Evolutionary conservation across 2,797 vertebrate species (phyloP).

Genomic region (Corythornis leucogaster): DNA sequence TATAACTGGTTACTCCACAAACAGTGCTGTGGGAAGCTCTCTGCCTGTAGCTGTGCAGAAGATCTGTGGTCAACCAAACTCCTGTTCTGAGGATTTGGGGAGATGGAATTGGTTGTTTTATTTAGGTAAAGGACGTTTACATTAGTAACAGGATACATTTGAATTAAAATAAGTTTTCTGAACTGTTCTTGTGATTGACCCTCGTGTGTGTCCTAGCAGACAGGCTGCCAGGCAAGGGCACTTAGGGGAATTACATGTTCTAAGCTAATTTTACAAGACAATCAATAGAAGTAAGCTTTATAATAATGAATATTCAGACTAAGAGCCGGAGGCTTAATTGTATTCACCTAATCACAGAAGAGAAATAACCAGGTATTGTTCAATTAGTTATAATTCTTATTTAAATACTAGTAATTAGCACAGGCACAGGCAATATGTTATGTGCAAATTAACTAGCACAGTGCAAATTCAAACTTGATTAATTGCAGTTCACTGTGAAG

Average conservation of each 20-base stretch:
- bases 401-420: not conserved
- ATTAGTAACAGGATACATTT: not conserved
- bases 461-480: not conserved
- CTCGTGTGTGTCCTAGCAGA: not conserved
- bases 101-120: not conserved
- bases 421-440: not conserved
- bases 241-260: not conserved
- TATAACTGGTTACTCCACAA: not conserved
- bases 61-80: not conserved
- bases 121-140: not conserved
- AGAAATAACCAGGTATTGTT: not conserved
- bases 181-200: not conserved
- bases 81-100: not conserved
- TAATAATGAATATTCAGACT: not conserved
- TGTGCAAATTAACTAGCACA: not conserved
- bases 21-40: not conserved
- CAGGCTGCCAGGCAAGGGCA: not conserved
- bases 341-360: not conserved
- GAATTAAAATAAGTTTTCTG: not conserved
- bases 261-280: not conserved
- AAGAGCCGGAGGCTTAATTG: not conserved
- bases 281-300: not conserved
- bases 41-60: not conserved
- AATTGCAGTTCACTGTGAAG: not conserved
- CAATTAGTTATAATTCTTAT: not conserved